phyloP scores from a whole-genome alignment of 2,888 invertebrate species.

The Thera britannica region DNA sequence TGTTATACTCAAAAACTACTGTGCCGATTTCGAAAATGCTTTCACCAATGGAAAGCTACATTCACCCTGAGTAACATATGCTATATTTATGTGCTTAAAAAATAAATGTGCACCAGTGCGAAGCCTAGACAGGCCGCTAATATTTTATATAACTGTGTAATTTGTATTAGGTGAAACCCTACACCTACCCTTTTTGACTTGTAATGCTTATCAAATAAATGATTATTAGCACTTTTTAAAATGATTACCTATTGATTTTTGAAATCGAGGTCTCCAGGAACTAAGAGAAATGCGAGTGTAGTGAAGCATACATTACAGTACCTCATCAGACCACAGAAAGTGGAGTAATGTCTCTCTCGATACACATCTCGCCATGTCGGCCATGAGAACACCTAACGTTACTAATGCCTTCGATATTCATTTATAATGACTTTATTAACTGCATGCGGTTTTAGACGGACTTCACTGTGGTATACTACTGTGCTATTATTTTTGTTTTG shows the following conservation, averaged over 20 bases:
- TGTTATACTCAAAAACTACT: too few relatives aligned
- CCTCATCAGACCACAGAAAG: slow-evolving; percentile 33
- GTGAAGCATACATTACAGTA: slow-evolving; percentile 21
- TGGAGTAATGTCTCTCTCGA: slow-evolving; percentile 43
- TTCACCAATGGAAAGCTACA: too few relatives aligned
- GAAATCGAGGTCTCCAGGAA: slow-evolving; percentile 14
- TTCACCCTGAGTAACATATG: too few relatives aligned
- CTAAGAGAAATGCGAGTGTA: slow-evolving; percentile 15
- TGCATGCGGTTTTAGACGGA: slow-evolving; percentile 11
- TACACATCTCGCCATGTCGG: slow-evolving; percentile 42
- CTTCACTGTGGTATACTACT: not conserved
- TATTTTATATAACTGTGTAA: too few relatives aligned
- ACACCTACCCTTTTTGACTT: too few relatives aligned
- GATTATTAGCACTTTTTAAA: not conserved
- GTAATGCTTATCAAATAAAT: too few relatives aligned
- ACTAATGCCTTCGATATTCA: slow-evolving; percentile 27
- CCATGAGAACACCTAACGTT: slow-evolving; percentile 42
- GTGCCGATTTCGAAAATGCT: too few relatives aligned
- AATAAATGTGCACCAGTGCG: too few relatives aligned
- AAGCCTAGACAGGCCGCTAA: too few relatives aligned
- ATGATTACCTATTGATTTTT: not conserved
- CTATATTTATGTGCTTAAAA: too few relatives aligned
- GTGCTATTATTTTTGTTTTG: too few relatives aligned
- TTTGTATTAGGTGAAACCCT: too few relatives aligned
- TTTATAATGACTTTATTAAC: slow-evolving; percentile 33